phyloP scores from a whole-genome alignment of 2,888 invertebrate genomes.

The Agonopterix heracliana region DNA sequence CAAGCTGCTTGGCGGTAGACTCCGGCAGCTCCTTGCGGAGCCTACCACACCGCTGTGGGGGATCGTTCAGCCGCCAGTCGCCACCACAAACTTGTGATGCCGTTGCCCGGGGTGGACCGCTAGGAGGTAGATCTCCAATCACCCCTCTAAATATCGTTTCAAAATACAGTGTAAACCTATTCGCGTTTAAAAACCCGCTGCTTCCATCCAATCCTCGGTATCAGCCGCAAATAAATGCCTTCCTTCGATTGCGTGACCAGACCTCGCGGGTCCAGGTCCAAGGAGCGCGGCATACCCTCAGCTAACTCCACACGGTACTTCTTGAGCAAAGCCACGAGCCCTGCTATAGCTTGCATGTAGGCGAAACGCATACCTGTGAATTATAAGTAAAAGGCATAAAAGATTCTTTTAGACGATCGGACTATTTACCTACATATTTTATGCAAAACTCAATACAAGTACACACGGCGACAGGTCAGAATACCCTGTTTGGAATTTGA shows the following conservation, averaged over 20 bases:
- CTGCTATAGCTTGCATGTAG: slow-evolving; percentile 36
- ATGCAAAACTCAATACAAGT: not conserved
- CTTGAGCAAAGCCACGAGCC: slow-evolving; percentile 34
- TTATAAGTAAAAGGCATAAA: slow-evolving; percentile 1
- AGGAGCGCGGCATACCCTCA: slow-evolving; percentile 17
- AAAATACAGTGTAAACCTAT: not conserved
- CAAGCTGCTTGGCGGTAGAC: no score
- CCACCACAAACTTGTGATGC: no score
- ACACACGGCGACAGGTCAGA: no score
- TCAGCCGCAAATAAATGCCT: not conserved
- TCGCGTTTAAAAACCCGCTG: slow-evolving; percentile 8
- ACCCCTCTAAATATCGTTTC: no score
- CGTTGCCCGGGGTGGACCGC: no score
- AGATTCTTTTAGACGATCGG: not conserved
- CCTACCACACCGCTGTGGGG: no score
- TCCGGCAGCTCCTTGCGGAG: no score
- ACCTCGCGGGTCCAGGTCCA: slow-evolving; percentile 23
- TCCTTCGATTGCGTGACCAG: slow-evolving; percentile 2
- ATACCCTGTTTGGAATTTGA: not conserved
- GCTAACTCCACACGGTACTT: slow-evolving; percentile 30
- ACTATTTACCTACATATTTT: not conserved
- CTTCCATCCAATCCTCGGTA: not conserved
- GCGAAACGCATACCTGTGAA: slow-evolving; percentile 30
- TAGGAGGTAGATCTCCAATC: no score
- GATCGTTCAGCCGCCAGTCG: no score